These are phyloP conservation scores for Desoria tigrina DNA, from an alignment of 2,888 invertebrate species.

Conservation along the genomic window DNA sequence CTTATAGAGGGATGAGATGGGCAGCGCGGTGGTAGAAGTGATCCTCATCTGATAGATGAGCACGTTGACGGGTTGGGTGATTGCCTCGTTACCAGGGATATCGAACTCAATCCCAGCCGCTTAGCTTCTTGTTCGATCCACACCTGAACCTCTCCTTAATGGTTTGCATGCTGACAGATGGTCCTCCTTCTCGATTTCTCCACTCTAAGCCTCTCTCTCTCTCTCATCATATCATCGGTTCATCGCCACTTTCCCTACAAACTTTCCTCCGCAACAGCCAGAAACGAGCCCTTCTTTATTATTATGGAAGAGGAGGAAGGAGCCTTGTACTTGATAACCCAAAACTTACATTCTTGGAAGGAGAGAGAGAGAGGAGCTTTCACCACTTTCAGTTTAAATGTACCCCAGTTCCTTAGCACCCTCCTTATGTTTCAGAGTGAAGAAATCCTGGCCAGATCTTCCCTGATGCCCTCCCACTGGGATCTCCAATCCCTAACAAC, in stretches of 20 bases:
- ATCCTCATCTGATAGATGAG: constrained; percentile 53
- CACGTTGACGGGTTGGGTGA: constrained; percentile 54
- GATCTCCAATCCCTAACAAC: too few relatives aligned
- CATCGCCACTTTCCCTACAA: constrained; percentile 5
- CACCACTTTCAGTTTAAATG: constrained; percentile 19
- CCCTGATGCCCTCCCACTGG: too few relatives aligned
- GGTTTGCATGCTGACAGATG: constrained; percentile 52
- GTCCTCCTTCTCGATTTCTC: constrained; percentile 33
- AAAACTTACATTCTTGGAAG: neutral
- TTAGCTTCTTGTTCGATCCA: constrained; percentile 52
- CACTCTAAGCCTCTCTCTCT: neutral
- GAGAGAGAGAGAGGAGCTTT: constrained; percentile 7
- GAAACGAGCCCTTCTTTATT: neutral
- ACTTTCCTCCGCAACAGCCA: too few relatives aligned
- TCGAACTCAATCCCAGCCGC: constrained; percentile 54
- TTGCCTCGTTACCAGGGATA: constrained; percentile 55
- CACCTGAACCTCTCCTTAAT: constrained; percentile 53
- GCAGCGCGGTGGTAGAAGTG: constrained; percentile 10
- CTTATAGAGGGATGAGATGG: neutral
- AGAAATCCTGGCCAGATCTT: too few relatives aligned
- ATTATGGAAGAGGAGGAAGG: too few relatives aligned
- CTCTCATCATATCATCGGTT: constrained; percentile 8
- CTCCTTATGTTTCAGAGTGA: constrained; percentile 14
- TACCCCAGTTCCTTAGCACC: constrained; percentile 15
- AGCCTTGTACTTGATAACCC: neutral